These are phyloP conservation scores for Psephotus haematonotus DNA, from an alignment of 2,113 vertebrate genomes.

Conservation along the genomic window DNA sequence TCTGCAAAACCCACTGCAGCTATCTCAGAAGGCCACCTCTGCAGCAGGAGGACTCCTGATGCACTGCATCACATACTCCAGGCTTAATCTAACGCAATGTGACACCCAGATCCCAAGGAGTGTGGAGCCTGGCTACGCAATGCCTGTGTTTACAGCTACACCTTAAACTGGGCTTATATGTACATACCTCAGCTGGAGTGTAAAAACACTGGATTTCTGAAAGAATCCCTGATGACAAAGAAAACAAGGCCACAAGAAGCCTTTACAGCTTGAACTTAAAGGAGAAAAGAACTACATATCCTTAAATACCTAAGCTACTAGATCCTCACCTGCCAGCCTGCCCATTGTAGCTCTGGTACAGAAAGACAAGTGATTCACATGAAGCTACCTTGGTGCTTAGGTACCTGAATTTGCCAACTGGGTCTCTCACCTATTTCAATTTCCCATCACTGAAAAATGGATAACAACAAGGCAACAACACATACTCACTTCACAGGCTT, in stretches of 20 bases:
- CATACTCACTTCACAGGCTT: neutral
- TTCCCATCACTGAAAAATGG: neutral
- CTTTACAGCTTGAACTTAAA: neutral
- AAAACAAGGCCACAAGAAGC: neutral
- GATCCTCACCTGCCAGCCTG: neutral
- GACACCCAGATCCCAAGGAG: neutral
- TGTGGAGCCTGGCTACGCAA: neutral
- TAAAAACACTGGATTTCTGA: neutral
- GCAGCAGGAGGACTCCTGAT: neutral
- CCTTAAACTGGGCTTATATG: neutral
- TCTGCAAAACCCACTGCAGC: neutral
- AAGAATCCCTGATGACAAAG: neutral
- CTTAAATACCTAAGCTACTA: neutral
- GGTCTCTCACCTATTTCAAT: conserved; percentile 1
- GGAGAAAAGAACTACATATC: neutral
- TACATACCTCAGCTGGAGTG: neutral
- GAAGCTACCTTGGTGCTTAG: neutral
- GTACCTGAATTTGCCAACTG: neutral
- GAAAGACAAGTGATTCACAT: neutral
- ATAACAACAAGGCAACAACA: neutral
- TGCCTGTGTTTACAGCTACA: neutral
- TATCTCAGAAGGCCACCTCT: neutral
- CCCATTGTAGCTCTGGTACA: neutral
- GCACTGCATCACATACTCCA: neutral
- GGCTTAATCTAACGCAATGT: neutral